Conservation (phyloP, 2,888 invertebrate species). For the Odontothrips loti region DNA sequence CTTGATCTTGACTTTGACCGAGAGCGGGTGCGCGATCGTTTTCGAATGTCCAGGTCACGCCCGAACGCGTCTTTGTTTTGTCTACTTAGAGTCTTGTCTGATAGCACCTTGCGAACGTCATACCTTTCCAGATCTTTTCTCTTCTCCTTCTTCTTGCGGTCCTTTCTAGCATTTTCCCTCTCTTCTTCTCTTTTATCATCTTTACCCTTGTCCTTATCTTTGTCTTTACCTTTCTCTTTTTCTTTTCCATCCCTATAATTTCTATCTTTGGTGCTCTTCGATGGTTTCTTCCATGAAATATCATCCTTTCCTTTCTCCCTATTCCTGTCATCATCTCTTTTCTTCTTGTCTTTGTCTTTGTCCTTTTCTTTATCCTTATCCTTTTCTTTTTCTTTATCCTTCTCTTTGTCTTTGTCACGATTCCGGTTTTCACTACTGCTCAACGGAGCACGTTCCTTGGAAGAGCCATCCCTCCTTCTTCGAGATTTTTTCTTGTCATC, state of each 20-base stretch:
- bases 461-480: constrained; percentile 67
- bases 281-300: constrained; percentile 72
- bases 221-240: constrained; percentile 49
- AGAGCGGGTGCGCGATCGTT: constrained; percentile 39
- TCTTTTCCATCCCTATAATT: constrained; percentile 67
- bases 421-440: constrained; percentile 29
- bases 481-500: constrained; percentile 51
- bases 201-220: constrained; percentile 42
- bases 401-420: constrained; percentile 40
- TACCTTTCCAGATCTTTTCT: constrained; percentile 77
- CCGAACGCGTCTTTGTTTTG: constrained; percentile 73
- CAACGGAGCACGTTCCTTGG: constrained; percentile 1
- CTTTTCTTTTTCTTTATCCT: constrained; percentile 42
- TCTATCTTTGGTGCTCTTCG: constrained; percentile 69
- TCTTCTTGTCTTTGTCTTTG: constrained; percentile 51
- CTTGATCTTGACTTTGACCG: constrained; percentile 34
- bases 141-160: constrained; percentile 55
- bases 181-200: constrained; percentile 45
- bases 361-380: constrained; percentile 54
- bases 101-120: constrained; percentile 73
- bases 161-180: constrained; percentile 44
- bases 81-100: constrained; percentile 56
- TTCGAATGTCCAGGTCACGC: constrained; percentile 53
- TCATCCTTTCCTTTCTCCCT: constrained; percentile 53
- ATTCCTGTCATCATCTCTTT: constrained; percentile 46